Evolutionary conservation across 2,888 invertebrate species (phyloP).

Genomic region (Chymomyza fuscimana): DNA sequence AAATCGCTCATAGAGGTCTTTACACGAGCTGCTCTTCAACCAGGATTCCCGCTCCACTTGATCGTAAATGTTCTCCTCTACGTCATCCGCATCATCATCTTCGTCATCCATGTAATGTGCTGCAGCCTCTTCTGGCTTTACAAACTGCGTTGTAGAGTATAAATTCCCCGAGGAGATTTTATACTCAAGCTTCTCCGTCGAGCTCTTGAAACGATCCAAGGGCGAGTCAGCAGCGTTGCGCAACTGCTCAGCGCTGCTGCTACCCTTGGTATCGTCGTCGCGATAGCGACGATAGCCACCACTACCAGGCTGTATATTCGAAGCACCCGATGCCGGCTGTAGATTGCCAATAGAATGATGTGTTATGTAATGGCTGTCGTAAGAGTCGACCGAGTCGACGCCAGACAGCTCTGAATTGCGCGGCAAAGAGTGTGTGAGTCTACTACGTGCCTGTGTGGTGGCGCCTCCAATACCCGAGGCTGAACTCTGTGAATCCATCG

Average conservation of each 20-base stretch:
- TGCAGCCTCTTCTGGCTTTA: slow-evolving; percentile 62
- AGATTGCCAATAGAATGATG: slow-evolving; percentile 74
- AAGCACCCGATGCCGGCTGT: slow-evolving; percentile 29
- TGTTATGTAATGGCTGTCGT: slow-evolving; percentile 79
- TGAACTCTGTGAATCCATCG: slow-evolving; percentile 77
- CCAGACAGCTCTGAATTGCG: slow-evolving; percentile 79
- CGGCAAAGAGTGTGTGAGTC: slow-evolving; percentile 77
- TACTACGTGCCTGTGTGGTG: slow-evolving; percentile 46
- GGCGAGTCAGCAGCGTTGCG: slow-evolving; percentile 61
- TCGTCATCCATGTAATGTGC: slow-evolving; percentile 70
- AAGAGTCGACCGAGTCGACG: slow-evolving; percentile 79
- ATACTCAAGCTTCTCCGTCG: slow-evolving; percentile 81
- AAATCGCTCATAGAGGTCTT: slow-evolving; percentile 87
- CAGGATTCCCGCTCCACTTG: slow-evolving; percentile 81
- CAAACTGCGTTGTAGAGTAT: slow-evolving; percentile 80
- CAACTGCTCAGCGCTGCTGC: slow-evolving; percentile 48
- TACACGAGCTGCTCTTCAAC: slow-evolving; percentile 91
- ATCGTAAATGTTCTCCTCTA: slow-evolving; percentile 77
- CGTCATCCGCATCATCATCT: slow-evolving; percentile 52
- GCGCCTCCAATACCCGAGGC: slow-evolving; percentile 51
- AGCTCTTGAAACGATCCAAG: slow-evolving; percentile 67
- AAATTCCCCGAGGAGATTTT: slow-evolving; percentile 82
- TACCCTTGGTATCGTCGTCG: slow-evolving; percentile 77
- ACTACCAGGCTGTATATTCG: slow-evolving; percentile 36
- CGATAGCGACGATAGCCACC: slow-evolving; percentile 69